These are phyloP conservation scores for Stegana nigrithorax DNA, from an alignment of 2,888 invertebrate genomes.

Conservation along the genomic window DNA sequence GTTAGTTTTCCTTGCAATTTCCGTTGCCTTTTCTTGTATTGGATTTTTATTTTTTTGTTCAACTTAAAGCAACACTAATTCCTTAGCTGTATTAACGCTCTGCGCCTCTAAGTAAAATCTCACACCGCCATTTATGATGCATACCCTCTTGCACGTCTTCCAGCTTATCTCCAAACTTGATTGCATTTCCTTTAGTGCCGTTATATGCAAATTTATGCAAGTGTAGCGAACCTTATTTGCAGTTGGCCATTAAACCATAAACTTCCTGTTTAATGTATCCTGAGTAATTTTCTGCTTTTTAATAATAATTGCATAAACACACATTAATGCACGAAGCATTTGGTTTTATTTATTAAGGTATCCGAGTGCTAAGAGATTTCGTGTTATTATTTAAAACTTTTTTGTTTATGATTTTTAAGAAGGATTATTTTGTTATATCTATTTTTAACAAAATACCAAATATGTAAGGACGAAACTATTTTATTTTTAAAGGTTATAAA, in stretches of 20 bases:
- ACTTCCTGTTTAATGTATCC: constrained; percentile 10
- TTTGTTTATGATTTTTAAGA: too few relatives aligned
- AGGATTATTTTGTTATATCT: too few relatives aligned
- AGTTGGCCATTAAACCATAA: too few relatives aligned
- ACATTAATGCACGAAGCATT: background rate
- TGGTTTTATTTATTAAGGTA: background rate
- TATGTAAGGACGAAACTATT: too few relatives aligned
- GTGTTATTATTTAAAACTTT: background rate
- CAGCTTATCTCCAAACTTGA: background rate
- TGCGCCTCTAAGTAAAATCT: too few relatives aligned
- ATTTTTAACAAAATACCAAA: too few relatives aligned
- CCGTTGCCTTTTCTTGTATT: background rate
- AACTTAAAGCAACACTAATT: too few relatives aligned
- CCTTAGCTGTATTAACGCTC: too few relatives aligned
- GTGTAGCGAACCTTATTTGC: constrained; percentile 1
- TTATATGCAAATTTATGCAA: constrained; percentile 8
- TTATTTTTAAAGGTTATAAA: too few relatives aligned
- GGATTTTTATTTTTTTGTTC: background rate
- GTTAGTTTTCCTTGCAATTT: too few relatives aligned
- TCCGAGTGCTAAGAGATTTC: background rate
- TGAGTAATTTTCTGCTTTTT: background rate
- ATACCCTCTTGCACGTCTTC: too few relatives aligned
- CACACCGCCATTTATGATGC: too few relatives aligned
- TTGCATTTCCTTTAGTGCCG: constrained; percentile 7
- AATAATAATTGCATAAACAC: constrained; percentile 7